phyloP scores from a whole-genome alignment of 2,113 vertebrate species.

The Passer domesticus region DNA sequence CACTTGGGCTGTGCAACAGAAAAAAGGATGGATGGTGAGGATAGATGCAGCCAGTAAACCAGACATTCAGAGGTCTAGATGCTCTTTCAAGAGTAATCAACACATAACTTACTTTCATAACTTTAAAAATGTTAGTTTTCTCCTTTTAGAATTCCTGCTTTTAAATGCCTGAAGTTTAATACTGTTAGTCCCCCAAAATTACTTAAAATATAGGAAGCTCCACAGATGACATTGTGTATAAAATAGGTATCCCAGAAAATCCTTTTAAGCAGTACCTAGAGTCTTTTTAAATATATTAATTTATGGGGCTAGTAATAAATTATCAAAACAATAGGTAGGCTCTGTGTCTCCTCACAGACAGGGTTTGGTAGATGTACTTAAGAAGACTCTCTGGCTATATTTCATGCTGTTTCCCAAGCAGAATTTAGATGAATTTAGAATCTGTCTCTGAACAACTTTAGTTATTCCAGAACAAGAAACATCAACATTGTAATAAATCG shows the following conservation, averaged over 20 bases:
- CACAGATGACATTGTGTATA: neutral
- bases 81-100: neutral
- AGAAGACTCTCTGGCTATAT: neutral
- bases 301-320: neutral
- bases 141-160: neutral
- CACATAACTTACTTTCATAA: neutral
- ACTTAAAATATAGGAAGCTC: neutral
- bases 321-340: neutral
- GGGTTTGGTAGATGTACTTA: neutral
- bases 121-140: neutral
- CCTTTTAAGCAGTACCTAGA: neutral
- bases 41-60: neutral
- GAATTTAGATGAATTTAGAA: neutral
- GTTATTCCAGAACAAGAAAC: neutral
- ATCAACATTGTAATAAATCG: neutral
- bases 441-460: neutral
- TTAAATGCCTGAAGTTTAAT: neutral
- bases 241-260: neutral
- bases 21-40: neutral
- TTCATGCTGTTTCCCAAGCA: neutral
- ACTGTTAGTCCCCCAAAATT: neutral
- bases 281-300: neutral
- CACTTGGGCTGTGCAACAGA: neutral
- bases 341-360: neutral
- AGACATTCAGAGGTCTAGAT: neutral